These are phyloP conservation scores for Drosophila persimilis DNA, from an alignment of 1,140 invertebrate genomes.

Conservation along the genomic window DNA sequence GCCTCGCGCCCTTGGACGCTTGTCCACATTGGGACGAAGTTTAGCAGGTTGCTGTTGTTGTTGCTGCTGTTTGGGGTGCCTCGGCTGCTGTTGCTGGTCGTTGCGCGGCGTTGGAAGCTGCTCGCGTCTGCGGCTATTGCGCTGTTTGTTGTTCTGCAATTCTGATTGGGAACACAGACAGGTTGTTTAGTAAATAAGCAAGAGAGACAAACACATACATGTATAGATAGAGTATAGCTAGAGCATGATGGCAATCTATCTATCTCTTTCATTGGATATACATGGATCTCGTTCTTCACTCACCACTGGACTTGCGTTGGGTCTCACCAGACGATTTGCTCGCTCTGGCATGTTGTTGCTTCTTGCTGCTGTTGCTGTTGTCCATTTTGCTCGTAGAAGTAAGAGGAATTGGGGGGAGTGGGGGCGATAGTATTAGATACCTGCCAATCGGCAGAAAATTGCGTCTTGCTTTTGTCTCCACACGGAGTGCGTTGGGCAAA, in stretches of 20 bases:
- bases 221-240: too few species aligned
- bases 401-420: constrained; percentile 15
- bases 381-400: constrained; percentile 32
- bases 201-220: neutral
- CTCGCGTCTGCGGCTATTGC: constrained; percentile 72
- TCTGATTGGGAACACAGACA: constrained; percentile 37
- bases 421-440: constrained; percentile 22
- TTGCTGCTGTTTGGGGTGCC: constrained; percentile 31
- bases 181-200: neutral
- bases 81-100: constrained; percentile 52
- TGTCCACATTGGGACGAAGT: constrained; percentile 78
- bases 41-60: constrained; percentile 61
- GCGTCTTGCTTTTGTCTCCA: constrained; percentile 85
- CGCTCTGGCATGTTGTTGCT: constrained; percentile 56
- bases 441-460: constrained; percentile 61
- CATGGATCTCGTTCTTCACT: neutral
- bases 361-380: constrained; percentile 39
- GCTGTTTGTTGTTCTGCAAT: constrained; percentile 67
- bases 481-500: constrained; percentile 85
- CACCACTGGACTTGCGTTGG: constrained; percentile 73
- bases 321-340: constrained; percentile 72
- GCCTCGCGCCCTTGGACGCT: constrained; percentile 68
- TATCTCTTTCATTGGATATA: too few species aligned
- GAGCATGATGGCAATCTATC: neutral
- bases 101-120: constrained; percentile 65